phyloP scores from a whole-genome alignment of 2,113 vertebrate species.

The Macrotis lagotis region DNA sequence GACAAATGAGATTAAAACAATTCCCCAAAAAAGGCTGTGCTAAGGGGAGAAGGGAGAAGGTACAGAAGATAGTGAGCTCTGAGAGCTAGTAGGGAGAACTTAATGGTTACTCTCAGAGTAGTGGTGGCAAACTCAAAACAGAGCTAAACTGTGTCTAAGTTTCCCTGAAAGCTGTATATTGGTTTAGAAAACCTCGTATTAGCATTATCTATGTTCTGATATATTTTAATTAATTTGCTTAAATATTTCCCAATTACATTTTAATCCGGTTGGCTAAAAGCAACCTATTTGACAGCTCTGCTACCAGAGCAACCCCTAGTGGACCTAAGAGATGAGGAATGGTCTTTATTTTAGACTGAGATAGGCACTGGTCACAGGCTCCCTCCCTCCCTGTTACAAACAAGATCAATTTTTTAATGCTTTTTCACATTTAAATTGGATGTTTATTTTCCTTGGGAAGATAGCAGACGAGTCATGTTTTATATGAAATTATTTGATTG shows the following conservation, averaged over 20 bases:
- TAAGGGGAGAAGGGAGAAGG: not conserved
- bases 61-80: not conserved
- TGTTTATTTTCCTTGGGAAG: not conserved
- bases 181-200: not conserved
- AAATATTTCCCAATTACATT: not conserved
- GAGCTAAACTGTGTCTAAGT: not conserved
- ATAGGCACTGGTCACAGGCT: not conserved
- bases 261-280: not conserved
- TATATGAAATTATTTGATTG: not conserved
- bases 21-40: not conserved
- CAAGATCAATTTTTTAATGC: not conserved
- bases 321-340: not conserved
- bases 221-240: not conserved
- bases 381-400: not conserved
- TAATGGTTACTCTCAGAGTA: no score
- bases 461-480: not conserved
- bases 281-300: not conserved
- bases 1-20: not conserved
- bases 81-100: not conserved
- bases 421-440: slow-evolving; percentile 63
- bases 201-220: not conserved
- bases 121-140: no score
- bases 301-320: not conserved
- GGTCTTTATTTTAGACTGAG: not conserved
- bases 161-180: not conserved